phyloP scores from a whole-genome alignment of 1,140 invertebrate genomes.

The Halictus rubicundus region DNA sequence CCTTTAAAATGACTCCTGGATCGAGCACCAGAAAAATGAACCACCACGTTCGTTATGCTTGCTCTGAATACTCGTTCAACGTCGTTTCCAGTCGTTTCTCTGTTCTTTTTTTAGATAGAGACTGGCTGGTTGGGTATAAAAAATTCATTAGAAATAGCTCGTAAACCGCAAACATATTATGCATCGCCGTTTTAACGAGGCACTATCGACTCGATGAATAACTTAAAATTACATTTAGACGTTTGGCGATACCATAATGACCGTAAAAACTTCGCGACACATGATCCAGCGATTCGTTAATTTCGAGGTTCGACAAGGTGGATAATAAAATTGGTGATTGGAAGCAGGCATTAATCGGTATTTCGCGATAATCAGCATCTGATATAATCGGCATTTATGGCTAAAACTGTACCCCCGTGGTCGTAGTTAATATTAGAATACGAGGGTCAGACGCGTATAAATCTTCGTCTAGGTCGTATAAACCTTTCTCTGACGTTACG shows the following conservation, averaged over 20 bases:
- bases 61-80: not conserved
- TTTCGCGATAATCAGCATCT: too few relatives aligned
- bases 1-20: too few relatives aligned
- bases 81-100: not conserved
- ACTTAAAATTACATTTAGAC: not conserved
- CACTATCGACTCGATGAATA: not conserved
- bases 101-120: not conserved
- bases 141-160: slow-evolving; percentile 3
- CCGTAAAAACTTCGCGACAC: too few relatives aligned
- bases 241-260: not conserved
- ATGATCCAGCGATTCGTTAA: too few relatives aligned
- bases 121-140: not conserved
- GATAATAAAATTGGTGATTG: too few relatives aligned
- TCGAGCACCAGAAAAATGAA: too few relatives aligned
- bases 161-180: not conserved
- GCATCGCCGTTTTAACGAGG: not conserved
- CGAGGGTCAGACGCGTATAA: too few relatives aligned
- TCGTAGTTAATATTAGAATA: not conserved
- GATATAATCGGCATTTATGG: not conserved
- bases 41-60: not conserved
- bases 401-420: not conserved
- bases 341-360: too few relatives aligned
- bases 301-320: not conserved
- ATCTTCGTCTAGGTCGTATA: too few relatives aligned
- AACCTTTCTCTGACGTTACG: too few relatives aligned